Percentiles rank a stretch among this genome's conserved stretches.
Conservation (phyloP, 2,113 vertebrate genomes). For the Otolemur garnettii region DNA sequence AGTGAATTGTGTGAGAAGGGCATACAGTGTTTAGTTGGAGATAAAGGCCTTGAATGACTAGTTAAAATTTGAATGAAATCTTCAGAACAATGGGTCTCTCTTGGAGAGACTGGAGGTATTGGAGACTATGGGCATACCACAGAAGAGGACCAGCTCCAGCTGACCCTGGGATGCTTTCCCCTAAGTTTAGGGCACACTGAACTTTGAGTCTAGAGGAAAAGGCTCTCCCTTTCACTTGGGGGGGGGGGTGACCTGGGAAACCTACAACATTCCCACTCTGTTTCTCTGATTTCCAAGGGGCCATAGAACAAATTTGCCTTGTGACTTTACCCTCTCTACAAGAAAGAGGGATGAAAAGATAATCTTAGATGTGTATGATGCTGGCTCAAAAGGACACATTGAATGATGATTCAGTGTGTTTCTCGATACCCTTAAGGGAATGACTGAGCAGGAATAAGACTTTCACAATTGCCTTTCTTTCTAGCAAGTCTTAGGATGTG, state of each 20-base stretch:
- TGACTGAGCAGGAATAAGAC: fast-evolving
- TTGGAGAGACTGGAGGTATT: background rate
- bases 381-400: background rate
- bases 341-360: background rate
- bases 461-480: background rate
- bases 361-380: background rate
- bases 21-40: background rate
- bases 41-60: background rate
- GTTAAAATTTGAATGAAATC: background rate
- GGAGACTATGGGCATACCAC: background rate
- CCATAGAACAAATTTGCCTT: background rate
- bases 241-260: too few species aligned
- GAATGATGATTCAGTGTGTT: background rate
- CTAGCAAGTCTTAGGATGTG: background rate
- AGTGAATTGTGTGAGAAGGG: background rate
- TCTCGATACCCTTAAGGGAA: background rate
- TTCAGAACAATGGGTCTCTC: background rate
- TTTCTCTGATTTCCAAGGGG: background rate
- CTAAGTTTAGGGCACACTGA: background rate
- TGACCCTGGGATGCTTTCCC: background rate
- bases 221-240: background rate
- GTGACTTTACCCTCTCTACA: background rate
- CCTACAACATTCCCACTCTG: too few species aligned
- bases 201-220: background rate
- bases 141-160: background rate